Conservation (phyloP, 2,113 vertebrate species). For the Rissa tridactyla region DNA sequence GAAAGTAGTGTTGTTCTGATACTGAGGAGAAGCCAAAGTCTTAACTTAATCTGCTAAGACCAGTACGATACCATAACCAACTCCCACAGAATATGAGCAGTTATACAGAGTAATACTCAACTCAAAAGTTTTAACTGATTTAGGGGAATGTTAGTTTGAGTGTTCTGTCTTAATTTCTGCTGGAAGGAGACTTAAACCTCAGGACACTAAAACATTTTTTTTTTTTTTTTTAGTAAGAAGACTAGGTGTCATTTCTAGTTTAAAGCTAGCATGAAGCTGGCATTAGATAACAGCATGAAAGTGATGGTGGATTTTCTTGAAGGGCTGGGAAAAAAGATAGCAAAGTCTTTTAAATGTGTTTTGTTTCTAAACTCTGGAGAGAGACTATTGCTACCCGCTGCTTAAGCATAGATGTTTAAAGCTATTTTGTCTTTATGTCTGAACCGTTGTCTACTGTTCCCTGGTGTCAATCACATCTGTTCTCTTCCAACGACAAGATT, state of each 20-base stretch:
- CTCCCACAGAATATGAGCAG: neutral
- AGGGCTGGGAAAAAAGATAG: neutral
- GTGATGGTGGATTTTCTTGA: neutral
- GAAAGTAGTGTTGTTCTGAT: neutral
- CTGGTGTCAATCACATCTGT: neutral
- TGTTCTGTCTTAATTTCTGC: neutral
- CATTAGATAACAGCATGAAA: neutral
- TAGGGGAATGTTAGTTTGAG: neutral
- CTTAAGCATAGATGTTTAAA: neutral
- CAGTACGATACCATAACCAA: neutral
- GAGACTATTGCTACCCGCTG: neutral
- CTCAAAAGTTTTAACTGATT: neutral
- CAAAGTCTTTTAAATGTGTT: neutral
- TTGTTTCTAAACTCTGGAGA: neutral
- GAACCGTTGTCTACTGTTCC: neutral
- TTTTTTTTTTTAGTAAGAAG: neutral
- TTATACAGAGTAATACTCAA: neutral
- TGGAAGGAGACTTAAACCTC: neutral
- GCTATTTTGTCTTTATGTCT: neutral
- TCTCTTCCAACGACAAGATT: neutral
- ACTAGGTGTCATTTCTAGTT: neutral
- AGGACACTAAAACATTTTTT: neutral
- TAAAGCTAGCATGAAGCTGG: neutral
- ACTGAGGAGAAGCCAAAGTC: neutral
- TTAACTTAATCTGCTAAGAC: neutral